phyloP scores from a whole-genome alignment of 1,140 invertebrate species.

The Drosophila funebris region DNA sequence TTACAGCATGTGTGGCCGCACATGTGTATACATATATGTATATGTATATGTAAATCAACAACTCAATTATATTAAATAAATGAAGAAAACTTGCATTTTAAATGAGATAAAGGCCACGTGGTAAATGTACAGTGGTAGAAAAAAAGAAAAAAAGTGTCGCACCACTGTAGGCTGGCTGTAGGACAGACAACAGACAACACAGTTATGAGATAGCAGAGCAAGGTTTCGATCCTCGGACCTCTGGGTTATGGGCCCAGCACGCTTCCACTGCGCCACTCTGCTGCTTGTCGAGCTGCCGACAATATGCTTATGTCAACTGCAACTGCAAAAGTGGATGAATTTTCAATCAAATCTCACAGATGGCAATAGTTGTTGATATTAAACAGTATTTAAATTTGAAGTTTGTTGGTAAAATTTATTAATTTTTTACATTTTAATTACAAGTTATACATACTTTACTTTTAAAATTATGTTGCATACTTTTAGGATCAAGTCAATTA shows the following conservation, averaged over 20 bases:
- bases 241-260: constrained; percentile 99
- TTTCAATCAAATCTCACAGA: too few species aligned
- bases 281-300: constrained; percentile 71
- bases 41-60: constrained; percentile 37
- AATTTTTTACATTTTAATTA: too few species aligned
- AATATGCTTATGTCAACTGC: not conserved
- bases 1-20: not conserved
- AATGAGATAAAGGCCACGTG: constrained; percentile 17
- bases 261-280: constrained; percentile 99
- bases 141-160: not conserved
- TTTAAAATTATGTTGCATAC: not conserved
- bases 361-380: not conserved
- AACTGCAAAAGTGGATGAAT: not conserved
- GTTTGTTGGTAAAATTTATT: not conserved
- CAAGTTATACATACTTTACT: not conserved
- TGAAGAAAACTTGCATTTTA: constrained; percentile 17
- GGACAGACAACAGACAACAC: too few species aligned
- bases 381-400: not conserved
- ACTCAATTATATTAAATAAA: constrained; percentile 58
- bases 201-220: constrained; percentile 89
- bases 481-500: too few species aligned
- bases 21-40: not conserved
- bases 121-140: constrained; percentile 37
- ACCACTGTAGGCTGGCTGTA: too few species aligned
- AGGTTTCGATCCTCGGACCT: constrained; percentile 98